Evolutionary conservation across 2,888 invertebrate species (phyloP).

Genomic region (Antheraea assamensis): DNA sequence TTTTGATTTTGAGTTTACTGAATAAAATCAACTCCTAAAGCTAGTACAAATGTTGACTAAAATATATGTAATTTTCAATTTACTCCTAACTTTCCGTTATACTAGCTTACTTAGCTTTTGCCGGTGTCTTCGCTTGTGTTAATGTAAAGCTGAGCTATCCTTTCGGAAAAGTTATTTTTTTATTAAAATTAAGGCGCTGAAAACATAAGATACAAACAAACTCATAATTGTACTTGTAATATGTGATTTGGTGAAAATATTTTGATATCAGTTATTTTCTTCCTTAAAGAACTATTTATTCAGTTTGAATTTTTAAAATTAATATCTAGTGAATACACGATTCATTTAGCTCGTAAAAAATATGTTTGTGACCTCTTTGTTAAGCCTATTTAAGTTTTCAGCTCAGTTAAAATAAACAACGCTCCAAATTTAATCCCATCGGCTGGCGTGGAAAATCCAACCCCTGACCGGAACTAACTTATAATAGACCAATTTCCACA

Average conservation of each 20-base stretch:
- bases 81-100: not conserved
- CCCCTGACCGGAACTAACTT: slow-evolving; percentile 27
- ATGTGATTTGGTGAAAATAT: not conserved
- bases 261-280: not conserved
- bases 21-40: not conserved
- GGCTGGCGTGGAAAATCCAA: not conserved
- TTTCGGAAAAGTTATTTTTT: no score
- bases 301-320: not conserved
- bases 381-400: slow-evolving; percentile 10
- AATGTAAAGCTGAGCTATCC: no score
- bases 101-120: not conserved
- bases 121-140: no score
- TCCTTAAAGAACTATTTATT: not conserved
- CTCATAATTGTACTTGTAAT: no score
- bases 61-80: not conserved
- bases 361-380: not conserved
- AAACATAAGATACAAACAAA: no score
- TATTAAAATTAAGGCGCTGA: no score
- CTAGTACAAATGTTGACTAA: not conserved
- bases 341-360: not conserved
- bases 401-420: slow-evolving; percentile 11
- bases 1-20: no score
- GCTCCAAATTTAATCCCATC: not conserved
- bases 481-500: slow-evolving; percentile 37
- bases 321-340: not conserved